Evolutionary conservation across 2,113 vertebrate genomes (phyloP).

Genomic region (Xiphias gladius): DNA sequence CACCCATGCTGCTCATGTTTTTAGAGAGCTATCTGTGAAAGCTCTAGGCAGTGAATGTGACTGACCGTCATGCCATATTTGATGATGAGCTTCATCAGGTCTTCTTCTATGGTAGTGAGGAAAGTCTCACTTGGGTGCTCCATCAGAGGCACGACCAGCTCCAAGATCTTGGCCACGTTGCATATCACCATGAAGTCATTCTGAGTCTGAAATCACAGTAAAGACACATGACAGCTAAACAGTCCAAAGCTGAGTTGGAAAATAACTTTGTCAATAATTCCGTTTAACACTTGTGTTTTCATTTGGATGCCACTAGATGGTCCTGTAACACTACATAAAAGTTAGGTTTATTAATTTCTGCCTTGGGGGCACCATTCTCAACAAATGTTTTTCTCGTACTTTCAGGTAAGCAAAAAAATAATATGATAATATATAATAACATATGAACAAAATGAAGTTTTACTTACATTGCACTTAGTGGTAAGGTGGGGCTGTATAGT

Average conservation of each 20-base stretch:
- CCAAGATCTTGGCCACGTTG: slow-evolving; percentile 98
- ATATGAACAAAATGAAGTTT: background rate
- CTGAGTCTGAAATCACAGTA: slow-evolving; percentile 86
- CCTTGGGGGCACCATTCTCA: background rate
- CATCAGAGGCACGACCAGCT: slow-evolving; percentile 95
- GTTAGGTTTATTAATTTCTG: background rate
- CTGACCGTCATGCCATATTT: slow-evolving; percentile 99
- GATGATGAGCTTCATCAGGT: slow-evolving; percentile 99
- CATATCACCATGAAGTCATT: slow-evolving; percentile 99
- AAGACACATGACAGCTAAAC: background rate
- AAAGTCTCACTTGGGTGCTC: slow-evolving; percentile 97
- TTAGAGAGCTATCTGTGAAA: background rate
- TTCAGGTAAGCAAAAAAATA: background rate
- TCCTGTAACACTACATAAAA: background rate
- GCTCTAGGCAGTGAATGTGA: background rate
- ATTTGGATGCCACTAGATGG: slow-evolving; percentile 42
- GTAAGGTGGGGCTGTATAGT: slow-evolving; percentile 98
- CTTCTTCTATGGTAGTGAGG: slow-evolving; percentile 96
- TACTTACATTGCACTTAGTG: slow-evolving; percentile 97
- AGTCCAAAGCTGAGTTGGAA: background rate
- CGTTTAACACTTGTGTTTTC: background rate
- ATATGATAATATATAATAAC: background rate
- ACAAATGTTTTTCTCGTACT: background rate
- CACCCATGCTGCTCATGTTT: background rate
- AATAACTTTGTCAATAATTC: background rate